Conservation (phyloP, 2,113 vertebrate genomes). For the Nymphicus hollandicus region DNA sequence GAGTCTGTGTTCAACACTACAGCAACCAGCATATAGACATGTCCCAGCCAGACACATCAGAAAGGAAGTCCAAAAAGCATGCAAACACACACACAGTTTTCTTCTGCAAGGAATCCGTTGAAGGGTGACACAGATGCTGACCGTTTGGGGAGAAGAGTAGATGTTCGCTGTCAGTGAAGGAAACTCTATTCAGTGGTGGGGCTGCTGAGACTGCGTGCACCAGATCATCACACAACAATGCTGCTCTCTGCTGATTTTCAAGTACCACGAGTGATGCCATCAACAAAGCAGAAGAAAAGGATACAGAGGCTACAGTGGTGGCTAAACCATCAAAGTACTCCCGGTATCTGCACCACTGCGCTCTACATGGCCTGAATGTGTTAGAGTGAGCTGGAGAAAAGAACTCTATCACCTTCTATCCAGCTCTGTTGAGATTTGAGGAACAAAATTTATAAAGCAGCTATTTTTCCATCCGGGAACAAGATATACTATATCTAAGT, state of each 20-base stretch:
- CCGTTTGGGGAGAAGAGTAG: background rate
- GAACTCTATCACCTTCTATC: background rate
- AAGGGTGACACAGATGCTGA: background rate
- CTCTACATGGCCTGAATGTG: rapidly evolving
- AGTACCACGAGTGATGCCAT: background rate
- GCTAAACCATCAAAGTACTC: background rate
- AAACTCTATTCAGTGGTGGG: background rate
- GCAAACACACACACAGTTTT: too few species aligned
- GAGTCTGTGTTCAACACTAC: too few species aligned
- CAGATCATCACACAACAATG: background rate
- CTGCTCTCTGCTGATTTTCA: background rate
- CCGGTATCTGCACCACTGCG: background rate
- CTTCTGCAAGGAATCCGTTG: background rate
- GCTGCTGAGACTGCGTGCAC: background rate
- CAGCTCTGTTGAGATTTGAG: background rate
- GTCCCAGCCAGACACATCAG: background rate
- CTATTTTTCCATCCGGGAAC: background rate
- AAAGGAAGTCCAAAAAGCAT: background rate
- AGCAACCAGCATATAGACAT: background rate
- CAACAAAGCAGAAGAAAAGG: background rate
- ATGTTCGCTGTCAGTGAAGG: background rate
- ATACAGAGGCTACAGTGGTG: background rate
- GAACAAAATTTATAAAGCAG: background rate
- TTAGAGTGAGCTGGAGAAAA: rapidly evolving
- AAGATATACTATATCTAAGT: background rate